Conservation (phyloP, 2,888 invertebrate genomes). For the Choristoneura rosaceana region DNA sequence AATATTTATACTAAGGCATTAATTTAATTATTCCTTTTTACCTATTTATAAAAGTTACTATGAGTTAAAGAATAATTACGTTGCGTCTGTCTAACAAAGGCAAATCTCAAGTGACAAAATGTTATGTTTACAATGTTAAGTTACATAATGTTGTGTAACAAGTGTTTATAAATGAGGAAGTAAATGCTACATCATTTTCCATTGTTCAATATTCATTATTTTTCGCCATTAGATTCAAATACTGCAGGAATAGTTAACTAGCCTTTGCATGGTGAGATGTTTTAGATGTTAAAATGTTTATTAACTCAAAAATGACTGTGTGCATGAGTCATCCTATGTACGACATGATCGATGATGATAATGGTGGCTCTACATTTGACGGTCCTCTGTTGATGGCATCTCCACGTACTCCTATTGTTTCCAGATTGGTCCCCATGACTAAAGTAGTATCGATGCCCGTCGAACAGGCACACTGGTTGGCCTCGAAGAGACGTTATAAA, state of each 20-base stretch:
- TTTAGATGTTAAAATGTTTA: background rate
- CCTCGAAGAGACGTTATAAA: constrained; percentile 16
- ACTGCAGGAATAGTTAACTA: background rate
- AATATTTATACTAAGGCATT: too few relatives aligned
- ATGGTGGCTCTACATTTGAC: constrained; percentile 14
- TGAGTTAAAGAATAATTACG: too few relatives aligned
- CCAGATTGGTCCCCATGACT: constrained; percentile 20
- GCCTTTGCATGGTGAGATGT: background rate
- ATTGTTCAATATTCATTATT: background rate
- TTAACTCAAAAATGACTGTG: constrained; percentile 12
- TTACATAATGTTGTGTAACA: too few relatives aligned
- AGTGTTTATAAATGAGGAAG: too few relatives aligned
- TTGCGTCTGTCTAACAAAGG: too few relatives aligned
- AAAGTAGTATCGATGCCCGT: constrained; percentile 17
- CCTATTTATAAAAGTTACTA: too few relatives aligned
- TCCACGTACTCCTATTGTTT: constrained; percentile 14
- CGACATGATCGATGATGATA: constrained; percentile 1
- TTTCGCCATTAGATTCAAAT: background rate
- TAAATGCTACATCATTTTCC: background rate
- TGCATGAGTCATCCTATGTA: background rate
- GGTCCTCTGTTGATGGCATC: constrained; percentile 25
- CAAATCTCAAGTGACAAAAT: too few relatives aligned
- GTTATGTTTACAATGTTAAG: too few relatives aligned
- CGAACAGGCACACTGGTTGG: constrained; percentile 15
- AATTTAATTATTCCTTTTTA: too few relatives aligned